Conservation (phyloP, 2,797 vertebrate genomes). For the Xenopus petersii region DNA sequence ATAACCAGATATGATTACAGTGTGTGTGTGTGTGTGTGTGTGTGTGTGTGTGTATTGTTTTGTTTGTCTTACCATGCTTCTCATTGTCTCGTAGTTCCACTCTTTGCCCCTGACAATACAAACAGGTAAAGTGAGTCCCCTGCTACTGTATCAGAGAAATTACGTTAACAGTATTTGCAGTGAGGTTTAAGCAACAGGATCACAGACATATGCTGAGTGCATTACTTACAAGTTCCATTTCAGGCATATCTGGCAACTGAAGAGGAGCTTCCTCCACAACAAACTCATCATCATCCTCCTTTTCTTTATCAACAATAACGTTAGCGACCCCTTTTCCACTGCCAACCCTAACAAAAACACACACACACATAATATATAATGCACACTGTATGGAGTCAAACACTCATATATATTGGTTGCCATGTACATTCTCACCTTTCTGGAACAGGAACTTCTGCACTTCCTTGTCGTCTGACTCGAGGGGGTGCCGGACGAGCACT, state of each 20-base stretch:
- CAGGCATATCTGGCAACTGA: slow-evolving; percentile 63
- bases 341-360: slow-evolving; percentile 61
- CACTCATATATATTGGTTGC: no score
- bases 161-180: no score
- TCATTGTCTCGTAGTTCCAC: slow-evolving; percentile 69
- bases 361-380: no score
- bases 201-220: neutral
- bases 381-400: no score
- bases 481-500: slow-evolving; percentile 87
- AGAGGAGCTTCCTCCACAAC: slow-evolving; percentile 79
- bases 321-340: slow-evolving; percentile 71
- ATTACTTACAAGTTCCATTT: slow-evolving; percentile 64
- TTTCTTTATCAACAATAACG: slow-evolving; percentile 78
- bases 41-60: no score
- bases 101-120: slow-evolving; percentile 64
- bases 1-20: no score
- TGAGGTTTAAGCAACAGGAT: neutral
- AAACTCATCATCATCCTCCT: slow-evolving; percentile 78
- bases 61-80: slow-evolving; percentile 75
- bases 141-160: no score
- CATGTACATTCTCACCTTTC: slow-evolving; percentile 73
- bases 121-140: neutral
- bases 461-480: slow-evolving; percentile 77
- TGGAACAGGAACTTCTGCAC: slow-evolving; percentile 58
- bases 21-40: no score